phyloP scores from a whole-genome alignment of 2,113 vertebrate species.

The Nycticryphes semicollaris region DNA sequence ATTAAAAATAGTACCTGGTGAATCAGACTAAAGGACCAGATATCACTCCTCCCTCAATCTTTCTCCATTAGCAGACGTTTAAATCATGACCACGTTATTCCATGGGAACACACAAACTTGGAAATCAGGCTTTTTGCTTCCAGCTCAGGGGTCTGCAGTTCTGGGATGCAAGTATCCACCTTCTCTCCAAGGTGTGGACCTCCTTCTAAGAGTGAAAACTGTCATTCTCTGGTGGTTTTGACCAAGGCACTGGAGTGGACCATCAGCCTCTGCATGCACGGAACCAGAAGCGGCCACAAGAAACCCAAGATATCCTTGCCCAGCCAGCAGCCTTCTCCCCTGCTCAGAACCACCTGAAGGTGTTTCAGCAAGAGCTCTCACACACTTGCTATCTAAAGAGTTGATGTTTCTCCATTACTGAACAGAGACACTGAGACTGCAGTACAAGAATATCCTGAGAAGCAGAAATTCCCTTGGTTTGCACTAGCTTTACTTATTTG shows the following conservation, averaged over 20 bases:
- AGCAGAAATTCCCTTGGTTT: background rate
- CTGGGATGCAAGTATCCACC: background rate
- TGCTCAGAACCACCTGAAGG: background rate
- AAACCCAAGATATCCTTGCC: background rate
- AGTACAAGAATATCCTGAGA: background rate
- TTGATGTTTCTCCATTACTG: background rate
- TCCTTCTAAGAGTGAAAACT: background rate
- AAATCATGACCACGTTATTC: rapidly evolving
- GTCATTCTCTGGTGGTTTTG: background rate
- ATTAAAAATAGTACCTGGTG: background rate
- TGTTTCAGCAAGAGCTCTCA: background rate
- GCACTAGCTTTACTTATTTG: background rate
- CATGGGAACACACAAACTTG: rapidly evolving
- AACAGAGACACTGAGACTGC: rapidly evolving
- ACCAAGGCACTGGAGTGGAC: background rate
- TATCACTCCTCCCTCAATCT: background rate
- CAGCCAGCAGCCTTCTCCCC: background rate
- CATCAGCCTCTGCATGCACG: background rate
- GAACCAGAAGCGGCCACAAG: background rate
- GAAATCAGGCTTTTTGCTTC: background rate
- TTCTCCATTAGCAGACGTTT: background rate
- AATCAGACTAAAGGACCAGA: background rate
- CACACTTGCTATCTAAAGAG: background rate
- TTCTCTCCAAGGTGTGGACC: background rate
- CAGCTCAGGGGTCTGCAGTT: background rate